Base-by-base conservation (phyloP, 2,888 invertebrate genomes). In the Cryptocephalus moraei region DNA sequence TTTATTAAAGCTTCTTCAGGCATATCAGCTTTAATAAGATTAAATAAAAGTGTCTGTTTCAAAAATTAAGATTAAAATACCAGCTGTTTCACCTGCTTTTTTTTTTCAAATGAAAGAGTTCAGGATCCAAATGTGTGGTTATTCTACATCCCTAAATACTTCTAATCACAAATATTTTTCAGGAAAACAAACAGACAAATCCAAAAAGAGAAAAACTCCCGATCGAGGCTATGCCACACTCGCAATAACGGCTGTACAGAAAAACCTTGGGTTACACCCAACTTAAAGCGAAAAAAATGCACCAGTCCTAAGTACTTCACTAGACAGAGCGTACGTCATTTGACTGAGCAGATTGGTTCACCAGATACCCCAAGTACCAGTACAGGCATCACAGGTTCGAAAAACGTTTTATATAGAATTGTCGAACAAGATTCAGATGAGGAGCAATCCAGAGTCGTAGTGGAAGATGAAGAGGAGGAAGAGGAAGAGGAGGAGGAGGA, bases 351-450 rank as follows among this genome's bases (percentile, higher is more conserved):
- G 47, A 60, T 74, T 45, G 74, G 63, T 48, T 68, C 76, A 55
- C 64, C 79, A 57, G 77, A 80, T 54, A 72, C 77, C 53, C 82
- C 82, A 10, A 82, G 82, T 62, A 82, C 82, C 41, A 82, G 82
- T 60, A 80, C 82, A 58, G 82, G 82, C 64, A 67, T 67, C 40
- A 67, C 67, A 13, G 61, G 56, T 51, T 65, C 68, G 10, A 63
- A 54, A 43, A 60, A 57, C 43, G 57, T 64, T 32, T 57, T 69
- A n/a, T 69, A 49, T 49, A 56, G 69, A 9, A 76, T 47, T 73
- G 77, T 67, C 73, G 78, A 49, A 50, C 69, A 70, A 49, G 81
- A 81, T 59, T 81, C 81, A 0, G 82, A 82, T 56, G 81, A 81
- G 56, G 81, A 81, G 34, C 42, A 22, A 40, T 31, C 31, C 4